Evolutionary conservation across 1,140 invertebrate species (phyloP), one percentile per base, ranked within the genome.

Genomic region (Gerris buenoi): DNA sequence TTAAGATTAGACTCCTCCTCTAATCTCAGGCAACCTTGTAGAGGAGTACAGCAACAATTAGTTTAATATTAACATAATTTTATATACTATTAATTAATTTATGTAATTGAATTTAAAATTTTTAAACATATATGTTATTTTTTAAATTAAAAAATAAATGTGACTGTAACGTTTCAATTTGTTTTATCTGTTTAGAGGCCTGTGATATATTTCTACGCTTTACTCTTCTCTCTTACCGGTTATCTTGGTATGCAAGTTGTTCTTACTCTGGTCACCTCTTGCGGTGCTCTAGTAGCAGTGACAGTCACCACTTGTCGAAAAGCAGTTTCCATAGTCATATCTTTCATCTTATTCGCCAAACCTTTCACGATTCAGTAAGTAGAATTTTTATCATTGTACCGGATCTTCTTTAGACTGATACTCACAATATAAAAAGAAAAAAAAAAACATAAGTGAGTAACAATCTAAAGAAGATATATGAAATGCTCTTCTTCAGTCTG

Each of bases 171-270:
- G n/a, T n/a, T n/a, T n/a, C n/a, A n/a, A n/a, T n/a, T n/a, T n/a
- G n/a, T n/a, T n/a, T n/a, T n/a, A n/a, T n/a, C n/a, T n/a, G n/a
- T 83, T 70, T 77, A 88, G 84, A 77, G 91, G 78, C 85, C 88
- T 2, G 82, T 88, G 74, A 91, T 88, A 22, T 96, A 95, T 78
- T 85, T 86, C 5, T 93, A 95, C 78, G 88, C 87, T 63, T 81
- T 93, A 59, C 78, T 97, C 14, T 92, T 97, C 72, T 95, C 91
- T 15, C 64, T 92, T 0, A 87, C 89, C 29, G 94, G 94, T 1
- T 98, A 97, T 76, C 79, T 95, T 69, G 94, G 95, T 2, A 85
- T 97, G 56, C 91, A 96, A 76, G 86, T 95, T 61, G 93, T 97
- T 1, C 79, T 97, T 2, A 90, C 89, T 0, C 76, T 97, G 59